Evolutionary conservation across 2,888 invertebrate genomes (phyloP), one percentile per base, ranked within the genome.

Genomic region (Mimas tiliae): DNA sequence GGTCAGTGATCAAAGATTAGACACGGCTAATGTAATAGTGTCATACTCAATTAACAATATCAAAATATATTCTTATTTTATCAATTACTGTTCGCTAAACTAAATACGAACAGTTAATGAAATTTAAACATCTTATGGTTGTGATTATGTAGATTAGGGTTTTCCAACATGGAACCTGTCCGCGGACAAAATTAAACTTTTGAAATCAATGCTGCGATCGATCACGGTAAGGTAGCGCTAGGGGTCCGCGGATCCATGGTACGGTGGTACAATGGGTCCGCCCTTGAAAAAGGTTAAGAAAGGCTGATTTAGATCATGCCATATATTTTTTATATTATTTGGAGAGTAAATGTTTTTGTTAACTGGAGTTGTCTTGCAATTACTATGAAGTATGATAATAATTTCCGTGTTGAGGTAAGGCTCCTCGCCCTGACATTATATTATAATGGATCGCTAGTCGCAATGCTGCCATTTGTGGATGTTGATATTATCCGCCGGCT

Each of bases 351-450:
- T 27, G 7, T 84, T 82, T 84, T 79, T 82, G 81, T 80, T 77
- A 78, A 77, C 72, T 69, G 70, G 73, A 70, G 74, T 76, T 87
- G 87, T 89, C 90, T 88, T 88, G 90, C 86, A 83, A 71, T 70
- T 6, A 42, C 11, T 73, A 79, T 80, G 81, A 88, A 42, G 1
- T 73, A 79, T 80, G 81, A 88, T 88, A 88, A 88, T 88, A 86
- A 88, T 88, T 87, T 90, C 86, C 85, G 81, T 81, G 83, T 90
- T 90, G 89, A 84, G 88, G 88, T 88, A 88, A 87, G 88, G 83
- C 80, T 79, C 82, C 78, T 85, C 74, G 75, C 74, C 74, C 76
- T 70, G 72, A 74, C 77, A 79, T 80, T 82, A 78, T 81, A 76
- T 77, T 77, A 75, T 81, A 83, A 83, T 83, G 79, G 77, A 73